phyloP scores from a whole-genome alignment of 2,888 invertebrate species.

The Watsonalla binaria region DNA sequence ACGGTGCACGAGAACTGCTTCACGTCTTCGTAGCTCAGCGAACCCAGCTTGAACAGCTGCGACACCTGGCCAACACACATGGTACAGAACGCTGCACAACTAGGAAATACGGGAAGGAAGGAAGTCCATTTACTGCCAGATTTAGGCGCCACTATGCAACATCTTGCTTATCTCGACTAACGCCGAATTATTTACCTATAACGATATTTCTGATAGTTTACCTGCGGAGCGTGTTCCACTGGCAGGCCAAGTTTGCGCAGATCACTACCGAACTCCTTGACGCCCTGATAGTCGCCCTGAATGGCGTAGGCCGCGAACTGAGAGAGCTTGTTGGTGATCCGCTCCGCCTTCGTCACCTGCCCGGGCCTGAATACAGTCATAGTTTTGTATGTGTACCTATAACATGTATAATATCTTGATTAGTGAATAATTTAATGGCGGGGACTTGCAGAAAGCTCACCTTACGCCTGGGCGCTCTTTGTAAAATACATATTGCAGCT shows the following conservation, averaged over 20 bases:
- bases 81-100: not conserved
- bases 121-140: too few relatives aligned
- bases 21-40: conserved; percentile 91
- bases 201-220: conserved; percentile 29
- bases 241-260: conserved; percentile 95
- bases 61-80: conserved; percentile 81
- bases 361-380: conserved; percentile 82
- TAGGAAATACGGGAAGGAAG: too few relatives aligned
- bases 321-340: conserved; percentile 92
- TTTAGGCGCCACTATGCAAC: too few relatives aligned
- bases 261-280: conserved; percentile 95
- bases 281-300: conserved; percentile 95
- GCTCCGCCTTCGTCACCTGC: conserved; percentile 95
- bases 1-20: conserved; percentile 94
- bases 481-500: conserved; percentile 98
- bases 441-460: conserved; percentile 22
- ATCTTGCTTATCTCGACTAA: too few relatives aligned
- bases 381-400: too few relatives aligned
- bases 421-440: too few relatives aligned
- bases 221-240: conserved; percentile 98
- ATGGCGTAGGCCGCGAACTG: conserved; percentile 97
- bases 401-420: too few relatives aligned
- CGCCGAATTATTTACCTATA: too few relatives aligned
- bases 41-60: conserved; percentile 97
- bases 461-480: conserved; percentile 97